These are phyloP conservation scores for Crocidura indochinensis DNA, from an alignment of 2,797 vertebrate species.

Conservation along the genomic window DNA sequence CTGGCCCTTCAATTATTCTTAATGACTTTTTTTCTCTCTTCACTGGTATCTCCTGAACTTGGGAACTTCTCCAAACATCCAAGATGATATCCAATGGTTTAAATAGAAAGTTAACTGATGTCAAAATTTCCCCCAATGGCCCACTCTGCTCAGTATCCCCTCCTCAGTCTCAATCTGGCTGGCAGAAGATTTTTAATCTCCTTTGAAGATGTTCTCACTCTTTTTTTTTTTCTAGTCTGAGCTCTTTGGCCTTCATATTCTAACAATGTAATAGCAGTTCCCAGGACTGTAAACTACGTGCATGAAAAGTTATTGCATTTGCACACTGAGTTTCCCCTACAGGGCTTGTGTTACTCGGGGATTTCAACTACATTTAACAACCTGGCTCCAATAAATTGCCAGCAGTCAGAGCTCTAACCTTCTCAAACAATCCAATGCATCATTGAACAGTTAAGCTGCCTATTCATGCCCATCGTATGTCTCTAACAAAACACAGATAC, in stretches of 20 bases:
- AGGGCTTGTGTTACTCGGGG: neutral
- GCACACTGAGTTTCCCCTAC: neutral
- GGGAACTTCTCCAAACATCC: conserved; percentile 49
- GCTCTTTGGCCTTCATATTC: neutral
- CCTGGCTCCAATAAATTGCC: conserved; percentile 47
- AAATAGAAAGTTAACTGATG: conserved; percentile 44
- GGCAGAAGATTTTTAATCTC: conserved; percentile 51
- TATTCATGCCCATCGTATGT: neutral
- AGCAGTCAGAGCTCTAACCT: conserved; percentile 24
- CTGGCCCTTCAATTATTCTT: neutral
- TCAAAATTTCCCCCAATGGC: conserved; percentile 42
- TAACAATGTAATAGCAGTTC: conserved; percentile 37
- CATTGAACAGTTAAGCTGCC: conserved; percentile 27
- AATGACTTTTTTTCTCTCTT: neutral
- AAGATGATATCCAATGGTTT: conserved; percentile 60
- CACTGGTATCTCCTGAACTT: neutral
- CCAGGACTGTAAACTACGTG: conserved; percentile 10
- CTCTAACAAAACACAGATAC: neutral
- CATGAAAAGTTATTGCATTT: conserved; percentile 1
- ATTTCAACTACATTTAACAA: conserved; percentile 64
- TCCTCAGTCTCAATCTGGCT: conserved; percentile 23
- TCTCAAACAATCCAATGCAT: conserved; percentile 43
- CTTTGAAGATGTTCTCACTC: neutral
- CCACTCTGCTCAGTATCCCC: conserved; percentile 9
- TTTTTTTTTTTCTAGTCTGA: conserved; percentile 39